Evolutionary conservation across 92 coral and sea anemone species (phyloP).

Genomic region (Micromussa lordhowensis): DNA sequence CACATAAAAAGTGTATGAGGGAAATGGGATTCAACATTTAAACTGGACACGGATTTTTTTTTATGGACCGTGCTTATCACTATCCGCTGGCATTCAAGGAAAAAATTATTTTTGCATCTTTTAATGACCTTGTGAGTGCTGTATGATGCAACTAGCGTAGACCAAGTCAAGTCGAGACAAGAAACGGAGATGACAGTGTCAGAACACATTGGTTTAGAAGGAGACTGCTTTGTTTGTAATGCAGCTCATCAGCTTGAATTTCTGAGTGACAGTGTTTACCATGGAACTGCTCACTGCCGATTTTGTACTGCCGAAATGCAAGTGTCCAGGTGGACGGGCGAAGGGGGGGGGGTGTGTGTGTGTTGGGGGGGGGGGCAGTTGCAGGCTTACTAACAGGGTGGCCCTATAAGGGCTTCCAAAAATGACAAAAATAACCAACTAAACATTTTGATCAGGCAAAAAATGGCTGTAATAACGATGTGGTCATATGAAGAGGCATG

Average conservation of each 20-base stretch:
- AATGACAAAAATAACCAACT: too few species aligned
- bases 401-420: too few species aligned
- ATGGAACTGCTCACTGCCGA: neutral
- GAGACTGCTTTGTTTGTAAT: neutral
- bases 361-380: too few species aligned
- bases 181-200: neutral
- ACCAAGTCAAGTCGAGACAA: neutral
- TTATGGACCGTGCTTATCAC: neutral
- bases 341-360: too few species aligned
- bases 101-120: neutral
- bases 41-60: neutral
- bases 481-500: too few species aligned
- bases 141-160: neutral
- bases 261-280: neutral
- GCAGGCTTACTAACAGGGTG: too few species aligned
- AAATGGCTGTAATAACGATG: too few species aligned
- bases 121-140: neutral
- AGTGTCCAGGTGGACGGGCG: too few species aligned
- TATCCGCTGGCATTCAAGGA: neutral
- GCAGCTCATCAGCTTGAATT: neutral
- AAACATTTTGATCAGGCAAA: too few species aligned
- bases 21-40: constrained; percentile 89
- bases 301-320: neutral
- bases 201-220: neutral
- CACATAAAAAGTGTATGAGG: constrained; percentile 94